Base-by-base conservation (phyloP, 2,888 invertebrate species). In the Napeogenes sylphis region DNA sequence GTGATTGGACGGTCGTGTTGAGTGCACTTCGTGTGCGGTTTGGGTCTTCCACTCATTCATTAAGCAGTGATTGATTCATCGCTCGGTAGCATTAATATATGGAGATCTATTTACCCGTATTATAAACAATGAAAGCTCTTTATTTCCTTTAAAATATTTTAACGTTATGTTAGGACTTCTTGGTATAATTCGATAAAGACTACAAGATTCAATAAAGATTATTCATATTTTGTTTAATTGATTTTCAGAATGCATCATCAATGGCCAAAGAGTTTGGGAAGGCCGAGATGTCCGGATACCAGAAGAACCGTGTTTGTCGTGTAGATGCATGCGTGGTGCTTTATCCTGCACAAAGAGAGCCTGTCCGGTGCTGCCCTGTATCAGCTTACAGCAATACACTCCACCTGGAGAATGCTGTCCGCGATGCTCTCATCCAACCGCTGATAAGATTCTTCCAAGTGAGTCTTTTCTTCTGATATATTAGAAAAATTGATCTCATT, bases 301-400 rank as follows among this genome's bases (percentile, higher is more conserved):
- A 53, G 96, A 96, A 78, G 97, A 97, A 85, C 96, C 97, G 3
- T 97, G 97, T 77, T 88, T 97, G 66, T 95, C 95, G 61, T 97
- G 97, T 76, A 93, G 94, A 54, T 97, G 97, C 81, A 92, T 93
- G 71, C 92, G 91, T 71, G 93, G 93, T 13, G 91, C 92, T 60
- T 84, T 97, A 71, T 94, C 94, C 14, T 98, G 98, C 80, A 92
- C 94, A 53, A 97, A 97, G 78, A 93, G 94, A 65, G 96, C 97
- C 0, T 98, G 98, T 75, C 97, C 98, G 0, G 97, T 97, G 6
- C 91, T 98, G 45, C 96, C 97, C 70, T 98, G 98, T 80, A 94
- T 94, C 5, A 83, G 85, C 1, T 90, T 92, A 12, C 93, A 93
- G 70, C 95, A 96, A 75, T 90, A 92, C 64, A 93, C 94, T 61